Base-by-base conservation (phyloP, 2,888 invertebrate species). In the Pheosia gnoma region DNA sequence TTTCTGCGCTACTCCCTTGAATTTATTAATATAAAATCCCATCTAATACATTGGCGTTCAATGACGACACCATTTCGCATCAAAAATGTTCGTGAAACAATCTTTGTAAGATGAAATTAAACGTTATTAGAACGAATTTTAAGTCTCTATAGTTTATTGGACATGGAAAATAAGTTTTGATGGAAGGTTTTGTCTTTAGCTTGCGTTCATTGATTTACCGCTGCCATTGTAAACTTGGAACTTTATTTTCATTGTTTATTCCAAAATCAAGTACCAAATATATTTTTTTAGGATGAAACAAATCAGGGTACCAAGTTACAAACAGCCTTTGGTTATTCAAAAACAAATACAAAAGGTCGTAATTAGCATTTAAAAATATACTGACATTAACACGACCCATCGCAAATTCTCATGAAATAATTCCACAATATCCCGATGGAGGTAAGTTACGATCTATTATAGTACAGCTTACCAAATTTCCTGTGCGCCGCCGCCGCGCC, bases 11-110 rank as follows among this genome's bases (percentile, higher is more conserved):
- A 70, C 69, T 74, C 78, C 75, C 71, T 70, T 62, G 70, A 77
- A 81, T 81, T 80, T 81, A 80, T 81, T 75, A 72, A 75, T 73
- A 74, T 72, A 74, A 74, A 76, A 74, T 74, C 74, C 62, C 74
- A 70, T 67, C 67, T 77, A 70, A 74, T 75, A 77, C 68, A 75
- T 72, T 75, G 67, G 65, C 59, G 66, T 62, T 75, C 65, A 77
- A 68, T 75, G 75, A 68, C 69, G 64, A 56, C 68, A 57, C 65
- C 67, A 72, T 75, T 72, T 77, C 68, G 66, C 70, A 69, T 66
- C 66, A 63, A 58, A 60, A 58, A 66, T 68, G 66, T 63, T 72
- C 51, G 58, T 38, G 63, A 58, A 53, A 52, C 7, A 3, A 39
- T 39, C 7, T 39, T 11, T 41, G 39, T 55, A 13, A n/a, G 39